Conservation (phyloP, 2,113 vertebrate species). For the Scopus umbretta region DNA sequence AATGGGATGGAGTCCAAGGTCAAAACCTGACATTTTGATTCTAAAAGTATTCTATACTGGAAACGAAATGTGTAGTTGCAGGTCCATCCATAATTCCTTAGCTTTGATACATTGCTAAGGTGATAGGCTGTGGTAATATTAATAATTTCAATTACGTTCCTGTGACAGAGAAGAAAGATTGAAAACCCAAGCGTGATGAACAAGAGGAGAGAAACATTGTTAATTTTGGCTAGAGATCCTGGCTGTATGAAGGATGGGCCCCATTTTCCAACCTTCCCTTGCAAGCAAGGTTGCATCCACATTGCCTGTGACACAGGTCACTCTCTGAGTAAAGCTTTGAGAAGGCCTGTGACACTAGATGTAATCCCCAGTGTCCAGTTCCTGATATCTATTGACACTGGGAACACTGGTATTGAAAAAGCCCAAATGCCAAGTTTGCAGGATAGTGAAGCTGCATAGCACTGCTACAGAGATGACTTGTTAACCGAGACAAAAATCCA, state of each 20-base stretch:
- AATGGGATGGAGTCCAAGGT: neutral
- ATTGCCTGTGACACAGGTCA: neutral
- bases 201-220: neutral
- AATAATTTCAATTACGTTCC: neutral
- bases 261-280: neutral
- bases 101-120: neutral
- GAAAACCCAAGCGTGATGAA: neutral
- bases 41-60: neutral
- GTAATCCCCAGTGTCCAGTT: neutral
- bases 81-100: neutral
- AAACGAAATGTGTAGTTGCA: neutral
- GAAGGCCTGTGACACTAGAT: neutral
- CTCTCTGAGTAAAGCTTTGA: neutral
- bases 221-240: neutral
- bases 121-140: neutral
- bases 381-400: neutral
- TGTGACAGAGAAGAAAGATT: neutral
- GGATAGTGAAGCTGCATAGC: neutral
- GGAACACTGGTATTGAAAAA: neutral
- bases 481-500: neutral
- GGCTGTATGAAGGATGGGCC: neutral
- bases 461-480: neutral
- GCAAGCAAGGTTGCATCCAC: neutral
- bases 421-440: neutral
- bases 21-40: neutral